Percentiles rank a stretch among this genome's conserved stretches.
phyloP scores from a whole-genome alignment of 2,113 vertebrate genomes.

The Lutjanus erythropterus region DNA sequence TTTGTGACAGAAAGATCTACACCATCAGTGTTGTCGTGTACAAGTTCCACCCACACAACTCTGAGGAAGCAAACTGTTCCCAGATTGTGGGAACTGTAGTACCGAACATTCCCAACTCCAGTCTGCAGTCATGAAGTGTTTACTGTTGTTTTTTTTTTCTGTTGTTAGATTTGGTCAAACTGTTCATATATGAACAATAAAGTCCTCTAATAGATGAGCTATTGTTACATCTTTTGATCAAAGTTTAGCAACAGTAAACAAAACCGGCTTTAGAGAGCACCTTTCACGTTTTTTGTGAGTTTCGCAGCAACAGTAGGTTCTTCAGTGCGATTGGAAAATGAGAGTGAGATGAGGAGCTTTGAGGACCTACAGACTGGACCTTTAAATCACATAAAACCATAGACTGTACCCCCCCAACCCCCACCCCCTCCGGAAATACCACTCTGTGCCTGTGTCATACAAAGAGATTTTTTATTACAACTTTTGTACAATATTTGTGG shows the following conservation, averaged over 20 bases:
- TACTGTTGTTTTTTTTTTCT: neutral
- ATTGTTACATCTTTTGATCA: too few species aligned
- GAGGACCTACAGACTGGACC: too few species aligned
- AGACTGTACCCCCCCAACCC: too few species aligned
- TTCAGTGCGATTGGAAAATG: too few species aligned
- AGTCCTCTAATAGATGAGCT: neutral
- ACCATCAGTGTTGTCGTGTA: neutral
- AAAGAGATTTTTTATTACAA: neutral
- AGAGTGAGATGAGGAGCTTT: too few species aligned
- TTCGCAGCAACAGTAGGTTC: too few species aligned
- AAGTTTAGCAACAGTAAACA: neutral
- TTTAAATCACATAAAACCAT: neutral
- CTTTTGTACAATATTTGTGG: neutral
- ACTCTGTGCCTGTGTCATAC: neutral
- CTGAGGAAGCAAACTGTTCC: conserved; percentile 30
- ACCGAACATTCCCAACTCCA: conserved; percentile 11
- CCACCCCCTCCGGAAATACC: too few species aligned
- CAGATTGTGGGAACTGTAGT: conserved; percentile 53
- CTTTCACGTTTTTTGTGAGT: too few species aligned
- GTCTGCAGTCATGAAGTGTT: neutral
- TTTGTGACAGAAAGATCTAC: neutral
- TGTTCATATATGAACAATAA: neutral
- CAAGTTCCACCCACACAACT: conserved; percentile 5
- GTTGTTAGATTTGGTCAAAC: neutral
- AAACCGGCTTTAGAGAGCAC: too few species aligned